Evolutionary conservation across 2,113 vertebrate species (phyloP).

Genomic region (Chlorodrepanis virens): DNA sequence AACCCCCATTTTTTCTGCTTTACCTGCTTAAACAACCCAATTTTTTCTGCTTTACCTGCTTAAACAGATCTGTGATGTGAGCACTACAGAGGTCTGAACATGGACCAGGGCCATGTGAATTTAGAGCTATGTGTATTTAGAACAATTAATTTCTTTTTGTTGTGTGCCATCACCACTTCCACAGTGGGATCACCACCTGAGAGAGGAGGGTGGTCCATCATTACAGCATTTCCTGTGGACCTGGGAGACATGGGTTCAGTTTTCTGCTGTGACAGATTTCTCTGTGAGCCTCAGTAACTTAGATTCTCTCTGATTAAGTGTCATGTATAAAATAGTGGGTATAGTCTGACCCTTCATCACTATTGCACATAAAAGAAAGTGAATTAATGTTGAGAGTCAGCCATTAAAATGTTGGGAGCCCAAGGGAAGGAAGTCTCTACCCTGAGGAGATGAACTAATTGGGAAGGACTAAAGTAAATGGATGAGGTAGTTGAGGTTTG

Average conservation of each 20-base stretch:
- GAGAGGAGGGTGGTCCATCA: background rate
- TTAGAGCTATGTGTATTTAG: background rate
- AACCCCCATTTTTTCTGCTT: background rate
- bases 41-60: background rate
- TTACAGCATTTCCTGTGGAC: background rate
- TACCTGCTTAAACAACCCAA: fast-evolving
- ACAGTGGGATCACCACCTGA: background rate
- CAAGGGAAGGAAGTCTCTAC: background rate
- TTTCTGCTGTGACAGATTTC: background rate
- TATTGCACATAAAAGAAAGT: background rate
- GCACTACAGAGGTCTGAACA: background rate
- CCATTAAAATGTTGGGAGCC: background rate
- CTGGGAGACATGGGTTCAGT: background rate
- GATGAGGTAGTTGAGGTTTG: background rate
- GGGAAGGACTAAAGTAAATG: background rate
- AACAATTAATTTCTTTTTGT: background rate
- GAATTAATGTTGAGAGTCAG: background rate
- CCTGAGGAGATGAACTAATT: background rate
- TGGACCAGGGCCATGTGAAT: background rate
- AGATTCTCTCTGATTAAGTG: background rate
- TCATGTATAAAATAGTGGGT: background rate
- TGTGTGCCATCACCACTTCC: fast-evolving
- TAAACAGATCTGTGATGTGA: background rate
- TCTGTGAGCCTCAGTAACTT: background rate
- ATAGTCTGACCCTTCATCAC: background rate